phyloP scores from a whole-genome alignment of 1,140 invertebrate species.

The Rhagoletis zephyria region DNA sequence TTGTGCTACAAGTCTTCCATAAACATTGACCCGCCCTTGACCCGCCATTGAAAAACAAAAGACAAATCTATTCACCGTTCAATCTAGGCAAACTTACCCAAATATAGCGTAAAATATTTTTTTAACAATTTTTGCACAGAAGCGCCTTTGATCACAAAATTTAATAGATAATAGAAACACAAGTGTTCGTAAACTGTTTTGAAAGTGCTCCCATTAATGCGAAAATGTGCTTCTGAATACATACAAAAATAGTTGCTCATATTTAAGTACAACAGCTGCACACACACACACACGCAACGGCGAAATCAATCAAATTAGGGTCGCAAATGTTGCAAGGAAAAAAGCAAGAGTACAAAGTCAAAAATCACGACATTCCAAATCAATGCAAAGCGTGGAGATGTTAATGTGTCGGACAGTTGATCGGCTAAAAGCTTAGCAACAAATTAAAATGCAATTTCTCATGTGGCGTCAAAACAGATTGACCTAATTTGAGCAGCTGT shows the following conservation, averaged over 20 bases:
- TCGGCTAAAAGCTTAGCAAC: neutral
- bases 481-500: neutral
- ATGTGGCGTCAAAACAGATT: neutral
- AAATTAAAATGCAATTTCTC: slow-evolving; percentile 16
- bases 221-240: neutral
- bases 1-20: too few species aligned
- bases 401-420: neutral
- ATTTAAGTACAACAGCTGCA: neutral
- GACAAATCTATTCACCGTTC: neutral
- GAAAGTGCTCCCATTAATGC: neutral
- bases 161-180: too few species aligned
- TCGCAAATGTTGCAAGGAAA: neutral
- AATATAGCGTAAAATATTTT: neutral
- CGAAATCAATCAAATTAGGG: neutral
- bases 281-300: neutral
- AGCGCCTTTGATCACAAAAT: neutral
- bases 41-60: too few species aligned
- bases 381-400: neutral
- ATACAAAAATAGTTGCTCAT: neutral
- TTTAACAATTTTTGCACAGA: neutral
- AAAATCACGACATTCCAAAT: neutral
- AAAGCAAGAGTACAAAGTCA: neutral
- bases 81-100: neutral
- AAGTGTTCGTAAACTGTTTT: too few species aligned
- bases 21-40: too few species aligned